phyloP scores from a whole-genome alignment of 2,113 vertebrate species.

The Prunella himalayana region DNA sequence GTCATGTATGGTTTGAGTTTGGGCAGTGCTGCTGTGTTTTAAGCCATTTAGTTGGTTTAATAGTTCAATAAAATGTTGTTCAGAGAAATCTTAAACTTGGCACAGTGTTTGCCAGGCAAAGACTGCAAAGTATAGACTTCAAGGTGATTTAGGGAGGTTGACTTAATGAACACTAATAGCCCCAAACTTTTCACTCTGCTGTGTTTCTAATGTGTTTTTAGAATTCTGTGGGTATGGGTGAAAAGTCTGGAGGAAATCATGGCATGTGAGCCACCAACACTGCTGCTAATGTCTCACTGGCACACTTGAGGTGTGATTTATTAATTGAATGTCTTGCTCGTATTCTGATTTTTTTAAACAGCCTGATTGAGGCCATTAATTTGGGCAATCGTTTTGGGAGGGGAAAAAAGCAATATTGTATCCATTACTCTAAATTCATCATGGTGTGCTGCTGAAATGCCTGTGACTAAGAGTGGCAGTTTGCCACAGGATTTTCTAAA shows the following conservation, averaged over 20 bases:
- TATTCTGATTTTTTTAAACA: not conserved
- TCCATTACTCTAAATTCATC: not conserved
- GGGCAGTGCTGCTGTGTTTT: not conserved
- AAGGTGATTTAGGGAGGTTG: not conserved
- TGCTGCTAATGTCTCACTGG: not conserved
- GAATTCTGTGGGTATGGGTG: not conserved
- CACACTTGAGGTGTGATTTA: not conserved
- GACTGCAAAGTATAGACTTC: not conserved
- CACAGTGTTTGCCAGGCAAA: not conserved
- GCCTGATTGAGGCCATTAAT: not conserved
- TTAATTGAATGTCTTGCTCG: not conserved
- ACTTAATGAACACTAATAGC: not conserved
- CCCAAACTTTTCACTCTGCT: not conserved
- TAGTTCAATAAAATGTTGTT: not conserved
- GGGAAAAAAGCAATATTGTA: fast-evolving
- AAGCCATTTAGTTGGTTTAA: not conserved
- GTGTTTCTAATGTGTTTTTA: not conserved
- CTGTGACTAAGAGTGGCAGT: not conserved
- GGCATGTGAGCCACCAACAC: not conserved
- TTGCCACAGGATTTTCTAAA: not conserved
- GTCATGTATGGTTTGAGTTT: not conserved
- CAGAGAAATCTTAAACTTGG: not conserved
- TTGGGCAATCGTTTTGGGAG: not conserved
- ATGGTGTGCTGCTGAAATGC: not conserved
- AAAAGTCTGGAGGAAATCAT: not conserved